phyloP scores from a whole-genome alignment of 2,888 invertebrate species.

The Atherix ibis region DNA sequence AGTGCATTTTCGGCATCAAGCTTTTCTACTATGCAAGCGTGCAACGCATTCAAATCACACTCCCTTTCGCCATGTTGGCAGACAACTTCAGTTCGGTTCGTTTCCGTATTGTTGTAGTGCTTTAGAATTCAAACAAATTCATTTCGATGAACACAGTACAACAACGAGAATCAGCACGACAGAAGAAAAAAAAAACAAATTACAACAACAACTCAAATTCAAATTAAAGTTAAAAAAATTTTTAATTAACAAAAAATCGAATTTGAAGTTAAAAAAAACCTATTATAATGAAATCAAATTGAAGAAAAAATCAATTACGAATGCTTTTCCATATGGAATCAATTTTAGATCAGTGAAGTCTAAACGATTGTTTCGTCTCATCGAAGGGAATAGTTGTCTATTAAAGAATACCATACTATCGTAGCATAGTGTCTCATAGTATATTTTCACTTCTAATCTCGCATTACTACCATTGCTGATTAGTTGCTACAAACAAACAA shows the following conservation, averaged over 20 bases:
- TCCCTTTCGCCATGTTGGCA: slow-evolving; percentile 27
- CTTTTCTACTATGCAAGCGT: slow-evolving; percentile 26
- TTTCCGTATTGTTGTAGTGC: slow-evolving; percentile 16
- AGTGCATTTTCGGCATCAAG: slow-evolving; percentile 15
- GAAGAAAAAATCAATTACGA: too few species aligned
- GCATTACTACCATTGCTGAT: slow-evolving; percentile 6
- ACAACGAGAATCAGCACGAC: too few species aligned
- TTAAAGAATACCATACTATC: slow-evolving; percentile 25
- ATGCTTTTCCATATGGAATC: slow-evolving; percentile 29
- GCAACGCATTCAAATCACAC: slow-evolving; percentile 27
- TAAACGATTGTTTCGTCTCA: slow-evolving; percentile 18
- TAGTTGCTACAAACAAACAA: not conserved
- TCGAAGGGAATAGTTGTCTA: slow-evolving; percentile 18
- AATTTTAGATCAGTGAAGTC: slow-evolving; percentile 20
- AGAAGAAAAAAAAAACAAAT: too few species aligned
- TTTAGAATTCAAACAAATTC: too few species aligned
- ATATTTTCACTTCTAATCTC: slow-evolving; percentile 22
- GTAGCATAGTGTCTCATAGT: slow-evolving; percentile 28
- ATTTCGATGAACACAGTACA: too few species aligned
- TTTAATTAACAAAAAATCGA: too few species aligned
- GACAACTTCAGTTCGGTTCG: slow-evolving; percentile 15
- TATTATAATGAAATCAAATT: too few species aligned
- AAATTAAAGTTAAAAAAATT: too few species aligned
- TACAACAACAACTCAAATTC: too few species aligned
- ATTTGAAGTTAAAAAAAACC: too few species aligned